phyloP scores from a whole-genome alignment of 2,797 vertebrate genomes.

The Gymnothorax javanicus region DNA sequence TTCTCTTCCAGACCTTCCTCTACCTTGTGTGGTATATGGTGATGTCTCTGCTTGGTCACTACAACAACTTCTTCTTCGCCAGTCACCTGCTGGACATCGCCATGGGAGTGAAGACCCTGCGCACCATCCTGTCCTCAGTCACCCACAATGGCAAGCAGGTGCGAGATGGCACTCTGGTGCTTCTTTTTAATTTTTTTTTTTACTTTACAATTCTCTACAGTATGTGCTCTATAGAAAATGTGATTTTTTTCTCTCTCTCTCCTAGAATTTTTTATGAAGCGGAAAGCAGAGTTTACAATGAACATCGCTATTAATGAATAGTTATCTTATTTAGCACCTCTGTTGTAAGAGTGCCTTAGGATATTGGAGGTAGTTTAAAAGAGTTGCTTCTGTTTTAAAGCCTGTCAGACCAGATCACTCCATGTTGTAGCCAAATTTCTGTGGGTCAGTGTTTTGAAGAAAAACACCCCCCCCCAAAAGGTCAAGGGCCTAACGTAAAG shows the following conservation, averaged over 20 bases:
- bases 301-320: background rate
- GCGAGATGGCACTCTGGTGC: background rate
- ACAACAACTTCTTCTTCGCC: conserved; percentile 96
- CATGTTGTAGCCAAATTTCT: background rate
- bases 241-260: too few species aligned
- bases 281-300: background rate
- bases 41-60: conserved; percentile 92
- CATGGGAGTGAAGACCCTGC: conserved; percentile 92
- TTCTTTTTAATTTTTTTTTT: background rate
- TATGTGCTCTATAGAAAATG: too few species aligned
- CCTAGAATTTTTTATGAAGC: too few species aligned
- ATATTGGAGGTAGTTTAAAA: background rate
- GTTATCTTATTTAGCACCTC: background rate
- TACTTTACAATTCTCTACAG: background rate
- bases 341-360: background rate
- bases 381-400: background rate
- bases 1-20: conserved; percentile 81
- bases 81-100: conserved; percentile 90
- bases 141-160: conserved; percentile 98
- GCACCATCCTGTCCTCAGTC: conserved; percentile 92
- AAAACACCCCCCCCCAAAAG: too few species aligned
- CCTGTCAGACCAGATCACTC: background rate
- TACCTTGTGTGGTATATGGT: conserved; percentile 91
- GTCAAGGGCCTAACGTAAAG: too few species aligned
- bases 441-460: background rate